These are phyloP conservation scores for Chaetoderma sp. DNA, from an alignment of 2,888 invertebrate species.

Conservation along the genomic window DNA sequence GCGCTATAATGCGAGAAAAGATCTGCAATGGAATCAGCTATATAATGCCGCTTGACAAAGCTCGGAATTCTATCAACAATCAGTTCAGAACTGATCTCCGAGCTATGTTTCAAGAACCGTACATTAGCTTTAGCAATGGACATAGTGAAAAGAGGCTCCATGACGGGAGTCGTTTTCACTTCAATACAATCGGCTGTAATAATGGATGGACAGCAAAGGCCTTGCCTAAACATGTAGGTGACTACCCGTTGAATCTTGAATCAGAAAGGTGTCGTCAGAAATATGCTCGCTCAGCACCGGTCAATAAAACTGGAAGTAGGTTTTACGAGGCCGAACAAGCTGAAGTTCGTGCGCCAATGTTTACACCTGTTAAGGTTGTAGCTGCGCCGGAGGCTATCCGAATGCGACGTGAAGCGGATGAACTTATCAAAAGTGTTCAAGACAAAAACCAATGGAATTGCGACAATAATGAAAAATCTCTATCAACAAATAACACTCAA, in stretches of 20 bases:
- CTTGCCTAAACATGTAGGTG: constrained; percentile 40
- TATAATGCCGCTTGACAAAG: constrained; percentile 59
- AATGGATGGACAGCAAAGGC: constrained; percentile 34
- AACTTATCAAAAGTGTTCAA: constrained; percentile 50
- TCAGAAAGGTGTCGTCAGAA: constrained; percentile 49
- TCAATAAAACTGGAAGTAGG: constrained; percentile 8
- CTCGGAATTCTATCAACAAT: constrained; percentile 55
- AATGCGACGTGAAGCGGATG: constrained; percentile 54
- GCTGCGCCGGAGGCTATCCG: constrained; percentile 52
- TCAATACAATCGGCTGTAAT: constrained; percentile 48
- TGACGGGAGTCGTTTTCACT: constrained; percentile 52
- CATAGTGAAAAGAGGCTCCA: constrained; percentile 50
- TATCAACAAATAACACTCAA: neutral
- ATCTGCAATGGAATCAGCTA: constrained; percentile 60
- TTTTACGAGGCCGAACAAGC: constrained; percentile 37
- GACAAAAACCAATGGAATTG: constrained; percentile 48
- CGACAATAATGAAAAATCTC: constrained; percentile 16
- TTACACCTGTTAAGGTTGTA: constrained; percentile 50
- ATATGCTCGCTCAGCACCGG: constrained; percentile 57
- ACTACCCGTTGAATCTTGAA: constrained; percentile 51
- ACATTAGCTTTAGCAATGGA: constrained; percentile 42
- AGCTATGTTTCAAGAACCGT: constrained; percentile 62
- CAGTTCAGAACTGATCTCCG: constrained; percentile 57
- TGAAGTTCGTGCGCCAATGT: constrained; percentile 48
- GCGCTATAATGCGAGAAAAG: constrained; percentile 52